Evolutionary conservation across 2,113 vertebrate species (phyloP), one percentile per base, ranked within the genome.

Genomic region (Ovis canadensis): DNA sequence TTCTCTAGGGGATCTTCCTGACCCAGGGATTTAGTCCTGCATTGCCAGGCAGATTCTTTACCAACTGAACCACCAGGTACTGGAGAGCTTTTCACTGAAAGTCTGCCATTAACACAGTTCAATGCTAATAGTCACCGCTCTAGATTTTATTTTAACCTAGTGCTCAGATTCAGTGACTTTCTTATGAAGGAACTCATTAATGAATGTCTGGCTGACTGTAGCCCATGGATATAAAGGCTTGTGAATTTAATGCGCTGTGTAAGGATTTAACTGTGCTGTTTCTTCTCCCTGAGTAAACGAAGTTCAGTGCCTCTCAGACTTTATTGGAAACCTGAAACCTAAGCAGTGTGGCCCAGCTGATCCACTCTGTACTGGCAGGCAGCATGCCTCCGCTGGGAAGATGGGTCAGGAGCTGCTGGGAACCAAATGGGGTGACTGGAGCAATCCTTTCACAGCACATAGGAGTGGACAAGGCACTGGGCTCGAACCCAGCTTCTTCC

Each of bases 121-220:
- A 74, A 45, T 36, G 17, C 57, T 43, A 25, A 60, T 8, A 36
- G 81, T 78, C 54, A n/a, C 19, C 45, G 50, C 4, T 6, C 40
- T 62, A 74, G 80, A 64, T 78, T 97, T 88, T 55, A 43, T 60
- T 94, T 94, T 83, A 88, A 67, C n/a, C 17, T 43, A 13, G 3
- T 45, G 25, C 67, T 91, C 50, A 25, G 77, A 92, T 67, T 85
- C 77, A 71, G 0, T 97, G 40, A 7, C 74, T 80, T 52, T 80
- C 62, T 36, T 88, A 71, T 45, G 96, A 96, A 91, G 87, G n/a
- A 91, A 89, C 78, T 94, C 52, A 31, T 90, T 45, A 67, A 48
- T 95, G 33, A 84, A 60, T 21, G 31, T n/a, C 54, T 89, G 59
- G 50, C 48, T 40, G 67, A 94, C 77, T 67, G 48, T 40, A 82